Base-by-base conservation (phyloP, 2,888 invertebrate genomes). In the Corythucha ciliata region DNA sequence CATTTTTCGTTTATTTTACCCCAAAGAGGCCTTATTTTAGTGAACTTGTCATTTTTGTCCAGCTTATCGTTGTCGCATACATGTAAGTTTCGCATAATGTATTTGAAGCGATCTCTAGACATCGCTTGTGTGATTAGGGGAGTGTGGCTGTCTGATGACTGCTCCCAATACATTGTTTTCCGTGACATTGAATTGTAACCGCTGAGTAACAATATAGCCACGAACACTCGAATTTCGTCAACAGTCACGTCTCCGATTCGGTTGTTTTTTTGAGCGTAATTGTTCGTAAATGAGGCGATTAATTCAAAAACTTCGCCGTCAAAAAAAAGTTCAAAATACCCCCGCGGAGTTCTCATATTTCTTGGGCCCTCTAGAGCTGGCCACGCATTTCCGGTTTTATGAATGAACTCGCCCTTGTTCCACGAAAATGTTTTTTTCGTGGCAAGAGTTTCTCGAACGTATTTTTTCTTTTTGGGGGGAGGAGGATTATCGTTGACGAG, bases 221-320 rank as follows among this genome's bases (percentile, higher is more conserved):
- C 32, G 29, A 51, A 51, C 7, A n/a, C 14, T 25, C 27, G 10
- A 16, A 58, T 57, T 47, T 57, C 53, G 10, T 33, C 29, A 7
- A 24, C 10, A 14, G 52, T 54, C 4, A 51, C 46, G 26, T 54
- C 48, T 4, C 39, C 44, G 18, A 25, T n/a, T 41, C 21, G 45
- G 50, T 58, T 56, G 16, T 40, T 33, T 33, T 46, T 39, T 6
- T 48, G 29, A 26, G 55, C 49, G 41, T 57, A 53, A n/a, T 22
- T 7, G 40, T 57, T 56, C 14, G 52, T 45, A 37, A 16, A 48
- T n/a, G 39, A 40, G 4, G 40, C 40, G 16, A 48, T 18, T 8
- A 41, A 18, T 16, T 26, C 12, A 2, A 48, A 5, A 24, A 48
- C 21, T 25, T 41, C 14, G 2, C 29, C 20, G 22, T 48, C 40